phyloP scores from a whole-genome alignment of 2,797 vertebrate genomes.

The Tenualosa thibaudeaui region DNA sequence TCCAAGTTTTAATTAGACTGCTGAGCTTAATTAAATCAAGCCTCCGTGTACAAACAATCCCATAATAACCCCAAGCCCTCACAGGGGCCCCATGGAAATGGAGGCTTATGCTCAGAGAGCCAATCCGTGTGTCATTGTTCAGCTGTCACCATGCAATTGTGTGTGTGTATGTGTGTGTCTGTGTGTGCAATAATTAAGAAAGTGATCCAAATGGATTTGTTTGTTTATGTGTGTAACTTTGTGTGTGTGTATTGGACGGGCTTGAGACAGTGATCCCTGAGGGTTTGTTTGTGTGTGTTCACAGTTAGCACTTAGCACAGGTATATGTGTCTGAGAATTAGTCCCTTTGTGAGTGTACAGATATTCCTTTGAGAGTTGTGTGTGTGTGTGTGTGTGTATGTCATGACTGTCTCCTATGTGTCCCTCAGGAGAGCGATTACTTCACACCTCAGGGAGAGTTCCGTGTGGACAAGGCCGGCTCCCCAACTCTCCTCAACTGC shows the following conservation, averaged over 20 bases:
- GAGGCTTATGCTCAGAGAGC: not conserved
- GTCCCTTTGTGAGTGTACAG: not conserved
- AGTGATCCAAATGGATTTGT: not conserved
- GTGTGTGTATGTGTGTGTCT: not conserved
- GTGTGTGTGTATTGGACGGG: not conserved
- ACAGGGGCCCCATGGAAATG: not conserved
- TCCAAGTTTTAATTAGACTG: constrained; percentile 17
- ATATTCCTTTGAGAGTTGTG: constrained; percentile 23
- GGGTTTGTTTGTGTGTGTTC: not conserved
- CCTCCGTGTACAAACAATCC: constrained; percentile 14
- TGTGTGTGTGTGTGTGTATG: not conserved
- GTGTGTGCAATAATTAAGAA: not conserved
- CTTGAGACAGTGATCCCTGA: too few species aligned
- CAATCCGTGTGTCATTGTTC: not conserved
- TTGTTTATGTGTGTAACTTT: not conserved
- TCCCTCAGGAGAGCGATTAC: constrained; percentile 93
- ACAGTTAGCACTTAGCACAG: too few species aligned
- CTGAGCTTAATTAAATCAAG: constrained; percentile 22
- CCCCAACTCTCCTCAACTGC: constrained; percentile 95
- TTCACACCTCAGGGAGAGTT: constrained; percentile 99
- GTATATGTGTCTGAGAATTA: not conserved
- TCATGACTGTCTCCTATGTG: not conserved
- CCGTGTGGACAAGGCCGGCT: constrained; percentile 96
- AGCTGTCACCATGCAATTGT: not conserved
- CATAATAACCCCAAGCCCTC: not conserved